Base-by-base conservation (phyloP, 2,113 vertebrate genomes). In the Phylloscopus trochilus region DNA sequence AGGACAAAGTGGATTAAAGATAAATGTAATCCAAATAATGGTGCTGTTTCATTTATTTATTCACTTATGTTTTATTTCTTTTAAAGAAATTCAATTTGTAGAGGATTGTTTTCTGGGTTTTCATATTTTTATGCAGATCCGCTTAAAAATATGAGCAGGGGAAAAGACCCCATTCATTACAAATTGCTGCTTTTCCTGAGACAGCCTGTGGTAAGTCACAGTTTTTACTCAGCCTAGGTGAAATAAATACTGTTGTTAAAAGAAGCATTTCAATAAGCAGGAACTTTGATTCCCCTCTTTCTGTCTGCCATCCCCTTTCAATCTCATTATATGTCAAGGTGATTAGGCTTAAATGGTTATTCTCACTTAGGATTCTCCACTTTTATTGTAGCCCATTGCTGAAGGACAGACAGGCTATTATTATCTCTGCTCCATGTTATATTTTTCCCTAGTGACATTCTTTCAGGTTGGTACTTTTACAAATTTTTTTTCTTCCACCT, bases 1-100 rank as follows among this genome's bases (percentile, higher is more conserved):
- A 97, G 96, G 97, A 94, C 96, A 97, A 95, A 96, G 92, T 97
- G 95, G 95, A 96, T 98, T 95, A 96, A 96, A 97, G 96, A 95
- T 73, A 95, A 96, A 93, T 76, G 80, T 78, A 95, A 96, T 93
- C 95, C 89, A 88, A 76, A 75, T 96, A 94, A 79, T 87, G 77
- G 86, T 80, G 81, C 64, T 51, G 75, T 93, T 95, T 96, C 91
- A 80, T 94, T 92, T 83, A 49, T 85, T 92, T 94, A 92, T 83
- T 87, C 91, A 68, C 78, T 69, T 69, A 67, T 31, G 30, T 93
- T 95, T 93, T 94, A 84, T 89, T 96, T 96, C 92, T 91, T 95
- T 87, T 90, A 87, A 91, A 92, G 87, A 87, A 83, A 91, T 93
- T 95, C 96, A 93, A 94, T 97, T 96, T 95, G 62, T 85, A 93